Conservation (phyloP, 2,888 invertebrate genomes). For the Plagodis pulveraria region DNA sequence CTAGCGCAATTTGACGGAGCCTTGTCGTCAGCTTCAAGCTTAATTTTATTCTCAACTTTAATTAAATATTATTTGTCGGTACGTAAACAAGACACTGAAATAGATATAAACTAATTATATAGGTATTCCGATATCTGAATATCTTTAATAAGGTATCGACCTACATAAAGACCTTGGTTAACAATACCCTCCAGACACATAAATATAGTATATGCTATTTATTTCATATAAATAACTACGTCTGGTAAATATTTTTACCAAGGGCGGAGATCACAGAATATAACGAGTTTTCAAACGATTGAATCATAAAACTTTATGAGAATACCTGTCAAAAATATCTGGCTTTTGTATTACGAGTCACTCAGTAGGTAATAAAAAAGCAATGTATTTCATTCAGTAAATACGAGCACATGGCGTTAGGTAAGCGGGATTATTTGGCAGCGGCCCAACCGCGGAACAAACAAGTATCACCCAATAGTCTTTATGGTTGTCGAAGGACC, state of each 20-base stretch:
- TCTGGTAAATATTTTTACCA: constrained; percentile 9
- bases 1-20: constrained; percentile 69
- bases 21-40: constrained; percentile 60
- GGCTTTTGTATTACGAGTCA: constrained; percentile 28
- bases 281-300: constrained; percentile 27
- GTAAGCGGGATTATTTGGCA: constrained; percentile 48
- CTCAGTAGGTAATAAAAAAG: constrained; percentile 40
- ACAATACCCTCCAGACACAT: neutral
- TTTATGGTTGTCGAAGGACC: constrained; percentile 58
- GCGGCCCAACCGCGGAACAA: constrained; percentile 50
- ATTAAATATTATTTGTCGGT: constrained; percentile 65
- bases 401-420: constrained; percentile 33
- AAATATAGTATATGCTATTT: constrained; percentile 3
- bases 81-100: constrained; percentile 43
- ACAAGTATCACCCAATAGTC: constrained; percentile 48
- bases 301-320: constrained; percentile 26
- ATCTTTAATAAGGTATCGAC: constrained; percentile 8
- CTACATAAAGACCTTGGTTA: constrained; percentile 2
- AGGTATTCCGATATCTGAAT: constrained; percentile 20
- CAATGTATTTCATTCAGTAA: constrained; percentile 40
- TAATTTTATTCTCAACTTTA: constrained; percentile 66
- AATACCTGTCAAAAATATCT: constrained; percentile 33
- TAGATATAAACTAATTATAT: constrained; percentile 39
- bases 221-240: constrained; percentile 1
- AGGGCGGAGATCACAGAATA: constrained; percentile 14